These are phyloP conservation scores for Parthenolecanium corni DNA, from an alignment of 2,888 invertebrate species.

Conservation along the genomic window DNA sequence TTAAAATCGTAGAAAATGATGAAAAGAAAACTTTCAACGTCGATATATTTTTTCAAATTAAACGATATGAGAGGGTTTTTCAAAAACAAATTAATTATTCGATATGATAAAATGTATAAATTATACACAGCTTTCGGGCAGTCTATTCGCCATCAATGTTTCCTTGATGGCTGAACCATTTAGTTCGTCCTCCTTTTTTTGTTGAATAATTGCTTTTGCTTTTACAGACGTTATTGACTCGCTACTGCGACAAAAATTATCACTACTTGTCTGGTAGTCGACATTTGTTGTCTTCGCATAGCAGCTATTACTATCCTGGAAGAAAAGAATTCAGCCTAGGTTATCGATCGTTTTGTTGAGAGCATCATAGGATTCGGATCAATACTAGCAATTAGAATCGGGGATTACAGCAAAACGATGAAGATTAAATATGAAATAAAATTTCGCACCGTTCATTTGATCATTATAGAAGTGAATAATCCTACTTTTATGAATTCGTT, in stretches of 20 bases:
- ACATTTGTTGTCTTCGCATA: slow-evolving; percentile 12
- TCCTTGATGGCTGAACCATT: slow-evolving; percentile 80
- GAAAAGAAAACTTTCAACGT: neutral
- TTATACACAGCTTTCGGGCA: slow-evolving; percentile 76
- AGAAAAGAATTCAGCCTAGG: no score
- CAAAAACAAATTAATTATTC: no score
- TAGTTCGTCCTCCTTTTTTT: slow-evolving; percentile 34
- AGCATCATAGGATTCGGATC: no score
- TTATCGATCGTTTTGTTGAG: no score
- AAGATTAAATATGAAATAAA: no score
- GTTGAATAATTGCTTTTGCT: slow-evolving; percentile 9
- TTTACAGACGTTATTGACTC: slow-evolving; percentile 25
- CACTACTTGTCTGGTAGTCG: slow-evolving; percentile 9
- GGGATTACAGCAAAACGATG: no score
- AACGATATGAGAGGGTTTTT: no score
- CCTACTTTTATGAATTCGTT: no score
- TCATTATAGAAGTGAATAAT: no score
- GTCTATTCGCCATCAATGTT: slow-evolving; percentile 71
- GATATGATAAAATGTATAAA: neutral
- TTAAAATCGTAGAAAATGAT: slow-evolving; percentile 1
- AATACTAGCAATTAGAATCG: no score
- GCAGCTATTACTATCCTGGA: slow-evolving; percentile 7
- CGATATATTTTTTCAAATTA: no score
- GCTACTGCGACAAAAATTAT: slow-evolving; percentile 20
- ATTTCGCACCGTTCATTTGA: no score